Conservation (phyloP, 2,113 vertebrate genomes). For the Myotis yumanensis region DNA sequence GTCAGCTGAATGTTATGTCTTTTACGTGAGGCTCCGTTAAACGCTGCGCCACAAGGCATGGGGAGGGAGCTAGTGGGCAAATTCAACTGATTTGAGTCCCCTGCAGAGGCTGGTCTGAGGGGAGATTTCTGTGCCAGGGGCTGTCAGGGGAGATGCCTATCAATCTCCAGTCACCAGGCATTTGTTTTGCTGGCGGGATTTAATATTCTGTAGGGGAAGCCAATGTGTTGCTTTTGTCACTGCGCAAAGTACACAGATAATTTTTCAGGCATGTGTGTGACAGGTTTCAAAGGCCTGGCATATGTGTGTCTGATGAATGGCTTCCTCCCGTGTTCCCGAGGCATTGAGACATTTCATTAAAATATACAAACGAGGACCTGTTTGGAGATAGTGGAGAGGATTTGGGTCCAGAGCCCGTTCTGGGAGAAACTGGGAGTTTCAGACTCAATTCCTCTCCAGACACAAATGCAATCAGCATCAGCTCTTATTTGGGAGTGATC, state of each 20-base stretch:
- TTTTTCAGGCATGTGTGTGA: constrained; percentile 14
- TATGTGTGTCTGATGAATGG: not conserved
- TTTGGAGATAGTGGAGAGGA: not conserved
- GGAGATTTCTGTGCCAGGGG: constrained; percentile 58
- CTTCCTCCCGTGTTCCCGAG: not conserved
- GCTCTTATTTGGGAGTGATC: not conserved
- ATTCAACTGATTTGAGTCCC: accelerated
- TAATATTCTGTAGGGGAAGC: constrained; percentile 61
- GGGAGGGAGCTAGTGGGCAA: not conserved
- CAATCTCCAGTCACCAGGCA: constrained; percentile 54
- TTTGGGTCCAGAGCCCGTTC: not conserved
- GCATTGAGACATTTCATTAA: not conserved
- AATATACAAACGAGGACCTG: not conserved
- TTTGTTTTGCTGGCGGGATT: constrained; percentile 71
- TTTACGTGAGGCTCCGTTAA: constrained; percentile 56
- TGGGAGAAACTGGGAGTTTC: not conserved
- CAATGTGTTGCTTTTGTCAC: constrained; percentile 30
- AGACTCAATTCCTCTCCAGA: not conserved
- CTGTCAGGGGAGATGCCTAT: constrained; percentile 31
- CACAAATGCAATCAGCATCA: accelerated
- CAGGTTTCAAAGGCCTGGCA: not conserved
- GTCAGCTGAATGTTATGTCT: constrained; percentile 86
- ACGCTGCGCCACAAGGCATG: not conserved
- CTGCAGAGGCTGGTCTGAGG: constrained; percentile 32
- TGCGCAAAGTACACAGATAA: constrained; percentile 21